These are phyloP conservation scores for Lytechinus variegatus DNA, from an alignment of 35 echinoderm and acorn worm genomes.

Conservation along the genomic window DNA sequence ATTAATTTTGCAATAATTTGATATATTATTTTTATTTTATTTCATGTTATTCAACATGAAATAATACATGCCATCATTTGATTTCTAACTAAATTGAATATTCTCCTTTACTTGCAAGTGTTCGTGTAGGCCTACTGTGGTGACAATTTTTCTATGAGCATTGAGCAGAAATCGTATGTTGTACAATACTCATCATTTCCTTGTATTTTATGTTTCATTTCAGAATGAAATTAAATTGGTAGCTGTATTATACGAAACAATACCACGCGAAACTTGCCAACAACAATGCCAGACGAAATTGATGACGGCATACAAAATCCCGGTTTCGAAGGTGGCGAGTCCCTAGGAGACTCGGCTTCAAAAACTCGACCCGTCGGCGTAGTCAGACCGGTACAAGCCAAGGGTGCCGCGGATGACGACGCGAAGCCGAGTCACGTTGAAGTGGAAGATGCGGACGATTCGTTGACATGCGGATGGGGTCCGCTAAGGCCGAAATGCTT, in stretches of 20 bases:
- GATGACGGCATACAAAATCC: background rate
- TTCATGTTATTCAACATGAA: too few relatives aligned
- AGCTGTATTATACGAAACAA: background rate
- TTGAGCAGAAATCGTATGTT: too few relatives aligned
- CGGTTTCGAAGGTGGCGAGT: background rate
- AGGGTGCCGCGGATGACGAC: background rate
- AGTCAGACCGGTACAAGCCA: background rate
- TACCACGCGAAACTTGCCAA: background rate
- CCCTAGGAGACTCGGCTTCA: background rate
- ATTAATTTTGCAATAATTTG: too few relatives aligned
- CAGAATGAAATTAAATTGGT: background rate
- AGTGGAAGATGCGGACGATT: background rate
- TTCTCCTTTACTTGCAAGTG: too few relatives aligned
- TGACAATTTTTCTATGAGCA: too few relatives aligned
- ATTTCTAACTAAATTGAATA: too few relatives aligned
- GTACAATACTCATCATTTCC: background rate
- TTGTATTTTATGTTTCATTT: background rate
- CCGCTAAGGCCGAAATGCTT: conserved; percentile 29
- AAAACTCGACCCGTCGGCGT: conserved; percentile 15
- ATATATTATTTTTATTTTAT: too few relatives aligned
- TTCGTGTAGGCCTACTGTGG: too few relatives aligned
- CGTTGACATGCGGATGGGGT: conserved; percentile 41
- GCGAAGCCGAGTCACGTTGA: background rate
- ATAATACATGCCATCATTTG: too few relatives aligned
- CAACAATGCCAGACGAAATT: background rate